Evolutionary conservation across 2,797 vertebrate species (phyloP).

Genomic region (Poeciliopsis paucimaculata): DNA sequence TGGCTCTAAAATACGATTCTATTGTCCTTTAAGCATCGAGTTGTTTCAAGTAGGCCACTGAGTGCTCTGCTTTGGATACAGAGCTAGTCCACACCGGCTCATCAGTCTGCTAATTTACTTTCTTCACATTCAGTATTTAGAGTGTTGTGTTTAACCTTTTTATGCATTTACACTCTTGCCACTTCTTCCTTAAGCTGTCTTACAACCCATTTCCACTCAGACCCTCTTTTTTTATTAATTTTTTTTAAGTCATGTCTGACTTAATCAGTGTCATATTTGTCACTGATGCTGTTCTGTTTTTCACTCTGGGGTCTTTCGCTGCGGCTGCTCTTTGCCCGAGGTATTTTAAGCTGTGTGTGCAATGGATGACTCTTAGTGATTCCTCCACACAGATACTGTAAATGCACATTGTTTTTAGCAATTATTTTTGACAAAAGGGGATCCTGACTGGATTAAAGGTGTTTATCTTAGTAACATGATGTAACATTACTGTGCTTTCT

Average conservation of each 20-base stretch:
- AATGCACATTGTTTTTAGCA: neutral
- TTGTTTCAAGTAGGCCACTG: neutral
- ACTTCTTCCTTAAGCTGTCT: neutral
- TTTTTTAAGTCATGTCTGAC: neutral
- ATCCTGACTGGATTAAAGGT: neutral
- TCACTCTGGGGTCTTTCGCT: neutral
- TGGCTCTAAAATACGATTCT: neutral
- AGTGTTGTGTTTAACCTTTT: neutral
- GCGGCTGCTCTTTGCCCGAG: neutral
- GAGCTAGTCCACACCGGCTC: neutral
- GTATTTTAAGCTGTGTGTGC: neutral
- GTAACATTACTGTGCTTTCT: too few relatives aligned
- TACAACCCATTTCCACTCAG: neutral
- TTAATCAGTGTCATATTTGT: slow-evolving; percentile 1
- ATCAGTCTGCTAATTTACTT: neutral
- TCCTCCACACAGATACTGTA: neutral
- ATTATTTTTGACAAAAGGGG: neutral
- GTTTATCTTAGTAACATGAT: neutral
- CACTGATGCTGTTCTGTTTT: neutral
- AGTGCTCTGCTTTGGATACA: neutral
- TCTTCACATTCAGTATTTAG: neutral
- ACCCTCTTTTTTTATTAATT: neutral
- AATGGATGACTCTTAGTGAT: neutral
- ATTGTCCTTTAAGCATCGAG: neutral
- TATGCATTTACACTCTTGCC: neutral